phyloP scores from a whole-genome alignment of 2,113 vertebrate species.

The Lipophrys pholis region DNA sequence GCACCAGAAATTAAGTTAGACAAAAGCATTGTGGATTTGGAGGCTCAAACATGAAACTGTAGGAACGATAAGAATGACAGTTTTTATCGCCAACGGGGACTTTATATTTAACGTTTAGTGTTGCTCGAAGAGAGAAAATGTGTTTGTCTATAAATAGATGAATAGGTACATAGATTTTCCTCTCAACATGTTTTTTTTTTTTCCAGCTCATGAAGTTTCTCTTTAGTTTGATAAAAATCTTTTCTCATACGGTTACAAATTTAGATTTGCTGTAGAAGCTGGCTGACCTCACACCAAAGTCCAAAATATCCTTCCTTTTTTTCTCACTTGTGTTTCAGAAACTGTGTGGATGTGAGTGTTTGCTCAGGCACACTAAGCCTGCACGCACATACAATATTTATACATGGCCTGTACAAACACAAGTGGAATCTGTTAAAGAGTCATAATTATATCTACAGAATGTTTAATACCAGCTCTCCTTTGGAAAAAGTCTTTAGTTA shows the following conservation, averaged over 20 bases:
- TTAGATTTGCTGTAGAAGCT: neutral
- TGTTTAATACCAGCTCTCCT: slow-evolving; percentile 34
- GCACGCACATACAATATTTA: slow-evolving; percentile 43
- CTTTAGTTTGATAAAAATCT: too few relatives aligned
- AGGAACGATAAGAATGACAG: too few relatives aligned
- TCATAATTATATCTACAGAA: slow-evolving; percentile 33
- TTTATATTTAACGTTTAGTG: too few relatives aligned
- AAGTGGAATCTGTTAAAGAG: slow-evolving; percentile 38
- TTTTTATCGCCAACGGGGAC: too few relatives aligned
- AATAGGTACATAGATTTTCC: too few relatives aligned
- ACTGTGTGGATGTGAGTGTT: slow-evolving; percentile 9
- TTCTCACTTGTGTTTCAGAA: slow-evolving; percentile 5
- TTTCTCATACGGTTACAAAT: neutral
- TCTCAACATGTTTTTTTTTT: neutral
- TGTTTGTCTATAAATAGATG: too few relatives aligned
- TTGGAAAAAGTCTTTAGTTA: neutral
- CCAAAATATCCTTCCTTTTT: slow-evolving; percentile 6
- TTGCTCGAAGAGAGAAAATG: too few relatives aligned
- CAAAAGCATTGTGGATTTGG: too few relatives aligned
- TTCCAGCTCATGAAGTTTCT: neutral
- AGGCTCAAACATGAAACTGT: too few relatives aligned
- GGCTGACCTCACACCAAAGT: neutral
- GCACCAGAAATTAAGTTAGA: too few relatives aligned
- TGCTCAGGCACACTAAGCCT: slow-evolving; percentile 17
- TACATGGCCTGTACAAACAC: slow-evolving; percentile 42